phyloP scores from a whole-genome alignment of 2,113 vertebrate genomes.

The Hyperoodon ampullatus region DNA sequence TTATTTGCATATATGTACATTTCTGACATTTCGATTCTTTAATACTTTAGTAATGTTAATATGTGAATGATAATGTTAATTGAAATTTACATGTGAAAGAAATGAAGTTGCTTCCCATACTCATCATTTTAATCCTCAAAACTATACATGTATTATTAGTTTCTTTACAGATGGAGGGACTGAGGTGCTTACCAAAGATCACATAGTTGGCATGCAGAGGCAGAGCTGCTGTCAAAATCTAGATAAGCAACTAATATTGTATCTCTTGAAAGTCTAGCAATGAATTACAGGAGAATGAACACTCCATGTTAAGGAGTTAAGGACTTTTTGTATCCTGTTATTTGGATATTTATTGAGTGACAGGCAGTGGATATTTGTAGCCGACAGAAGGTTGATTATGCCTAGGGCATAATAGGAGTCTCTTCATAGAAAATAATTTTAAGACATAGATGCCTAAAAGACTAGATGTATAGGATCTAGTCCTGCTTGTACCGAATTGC shows the following conservation, averaged over 20 bases:
- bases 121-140: neutral
- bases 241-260: neutral
- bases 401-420: too few relatives aligned
- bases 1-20: neutral
- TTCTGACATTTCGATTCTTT: neutral
- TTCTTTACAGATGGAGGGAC: neutral
- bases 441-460: neutral
- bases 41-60: conserved; percentile 4
- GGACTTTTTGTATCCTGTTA: neutral
- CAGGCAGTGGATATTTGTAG: neutral
- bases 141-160: neutral
- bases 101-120: neutral
- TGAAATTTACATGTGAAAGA: neutral
- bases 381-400: neutral
- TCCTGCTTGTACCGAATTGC: neutral
- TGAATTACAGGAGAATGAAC: neutral
- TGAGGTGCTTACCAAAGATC: neutral
- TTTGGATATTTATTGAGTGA: neutral
- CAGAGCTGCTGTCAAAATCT: neutral
- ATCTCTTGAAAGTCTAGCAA: neutral
- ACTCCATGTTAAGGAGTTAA: neutral
- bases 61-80: neutral
- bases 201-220: neutral
- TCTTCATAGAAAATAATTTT: neutral
- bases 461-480: neutral